phyloP scores from a whole-genome alignment of 2,113 vertebrate genomes.

The Ariopsis seemanni region DNA sequence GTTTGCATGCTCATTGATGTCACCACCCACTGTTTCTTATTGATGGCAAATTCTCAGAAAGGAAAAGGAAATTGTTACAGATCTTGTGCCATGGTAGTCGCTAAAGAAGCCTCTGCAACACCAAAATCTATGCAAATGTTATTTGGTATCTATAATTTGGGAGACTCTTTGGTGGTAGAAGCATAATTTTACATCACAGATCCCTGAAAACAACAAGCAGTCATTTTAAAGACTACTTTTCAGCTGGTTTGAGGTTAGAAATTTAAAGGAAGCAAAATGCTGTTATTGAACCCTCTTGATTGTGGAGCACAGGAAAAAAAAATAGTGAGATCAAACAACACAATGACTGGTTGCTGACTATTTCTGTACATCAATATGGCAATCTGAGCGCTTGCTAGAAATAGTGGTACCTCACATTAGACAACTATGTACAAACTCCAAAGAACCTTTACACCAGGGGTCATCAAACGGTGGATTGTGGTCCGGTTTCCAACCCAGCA shows the following conservation, averaged over 20 bases:
- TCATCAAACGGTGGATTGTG: background rate
- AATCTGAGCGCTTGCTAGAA: background rate
- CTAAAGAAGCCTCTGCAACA: background rate
- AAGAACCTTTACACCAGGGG: background rate
- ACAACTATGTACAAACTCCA: background rate
- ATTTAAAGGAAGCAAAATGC: constrained; percentile 5
- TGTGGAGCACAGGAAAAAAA: background rate
- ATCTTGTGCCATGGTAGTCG: background rate
- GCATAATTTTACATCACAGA: background rate
- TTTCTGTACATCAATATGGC: background rate
- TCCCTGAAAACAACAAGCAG: background rate
- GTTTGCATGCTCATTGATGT: background rate
- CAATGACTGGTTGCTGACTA: background rate
- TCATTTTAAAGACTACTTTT: background rate
- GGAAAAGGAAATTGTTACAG: background rate
- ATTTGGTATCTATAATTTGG: background rate
- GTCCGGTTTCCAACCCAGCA: background rate
- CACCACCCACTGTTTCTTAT: background rate
- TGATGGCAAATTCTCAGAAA: background rate
- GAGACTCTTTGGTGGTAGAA: background rate
- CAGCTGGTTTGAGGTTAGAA: background rate
- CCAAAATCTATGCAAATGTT: background rate
- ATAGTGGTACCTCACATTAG: background rate
- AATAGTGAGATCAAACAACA: background rate
- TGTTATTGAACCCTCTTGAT: constrained; percentile 1